These are phyloP conservation scores for Caranx melampygus DNA, from an alignment of 2,113 vertebrate species.

Conservation along the genomic window DNA sequence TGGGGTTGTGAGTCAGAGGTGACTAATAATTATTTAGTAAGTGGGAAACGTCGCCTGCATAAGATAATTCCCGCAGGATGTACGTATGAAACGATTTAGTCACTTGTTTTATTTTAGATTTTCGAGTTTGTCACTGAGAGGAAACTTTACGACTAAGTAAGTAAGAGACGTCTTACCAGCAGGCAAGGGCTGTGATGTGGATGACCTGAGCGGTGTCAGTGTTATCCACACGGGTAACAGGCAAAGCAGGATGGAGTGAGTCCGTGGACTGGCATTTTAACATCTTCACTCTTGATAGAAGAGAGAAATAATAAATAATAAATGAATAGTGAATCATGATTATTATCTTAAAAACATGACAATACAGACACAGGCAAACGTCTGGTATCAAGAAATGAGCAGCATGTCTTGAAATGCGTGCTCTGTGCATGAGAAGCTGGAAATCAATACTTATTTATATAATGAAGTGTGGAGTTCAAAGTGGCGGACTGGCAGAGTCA, in stretches of 20 bases:
- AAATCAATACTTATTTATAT: not conserved
- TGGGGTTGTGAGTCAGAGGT: not conserved
- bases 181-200: constrained; percentile 66
- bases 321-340: too few species aligned
- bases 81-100: not conserved
- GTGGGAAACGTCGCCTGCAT: not conserved
- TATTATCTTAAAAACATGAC: not conserved
- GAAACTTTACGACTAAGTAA: not conserved
- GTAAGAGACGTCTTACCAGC: constrained; percentile 71
- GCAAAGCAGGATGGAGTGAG: constrained; percentile 66
- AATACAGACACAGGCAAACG: not conserved
- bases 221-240: constrained; percentile 57
- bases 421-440: not conserved
- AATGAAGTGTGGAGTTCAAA: not conserved
- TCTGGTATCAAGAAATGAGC: not conserved
- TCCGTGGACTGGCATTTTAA: constrained; percentile 79
- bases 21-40: too few species aligned
- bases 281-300: constrained; percentile 74
- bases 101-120: too few species aligned
- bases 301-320: not conserved
- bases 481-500: not conserved
- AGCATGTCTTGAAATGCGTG: not conserved
- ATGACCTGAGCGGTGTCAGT: constrained; percentile 58
- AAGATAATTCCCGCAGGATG: not conserved
- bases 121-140: too few species aligned